Conservation (phyloP, 2,113 vertebrate genomes). For the Saguinus imperator region DNA sequence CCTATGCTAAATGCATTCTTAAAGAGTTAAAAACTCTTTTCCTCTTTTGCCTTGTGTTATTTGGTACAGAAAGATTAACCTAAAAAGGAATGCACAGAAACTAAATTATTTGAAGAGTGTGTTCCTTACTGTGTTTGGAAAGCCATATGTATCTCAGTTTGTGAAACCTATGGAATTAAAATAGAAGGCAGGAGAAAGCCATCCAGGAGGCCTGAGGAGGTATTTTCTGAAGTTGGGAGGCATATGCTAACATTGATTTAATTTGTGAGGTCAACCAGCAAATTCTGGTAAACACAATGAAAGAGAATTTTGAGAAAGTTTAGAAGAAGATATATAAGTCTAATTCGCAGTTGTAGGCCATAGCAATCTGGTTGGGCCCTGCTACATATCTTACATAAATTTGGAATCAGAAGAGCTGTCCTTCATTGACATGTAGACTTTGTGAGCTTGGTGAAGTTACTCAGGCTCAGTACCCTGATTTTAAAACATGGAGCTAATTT, state of each 20-base stretch:
- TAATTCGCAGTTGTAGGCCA: background rate
- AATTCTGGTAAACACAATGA: background rate
- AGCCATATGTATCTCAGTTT: background rate
- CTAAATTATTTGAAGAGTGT: background rate
- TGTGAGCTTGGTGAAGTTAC: background rate
- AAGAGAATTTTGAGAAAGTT: background rate
- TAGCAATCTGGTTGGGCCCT: background rate
- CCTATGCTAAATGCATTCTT: background rate
- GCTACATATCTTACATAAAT: background rate
- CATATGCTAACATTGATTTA: background rate
- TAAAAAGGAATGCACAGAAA: background rate
- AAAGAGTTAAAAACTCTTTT: background rate
- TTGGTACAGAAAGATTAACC: background rate
- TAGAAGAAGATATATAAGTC: background rate
- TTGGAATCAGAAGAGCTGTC: background rate
- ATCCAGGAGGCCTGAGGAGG: no score
- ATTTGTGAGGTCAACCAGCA: background rate
- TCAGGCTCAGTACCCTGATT: background rate
- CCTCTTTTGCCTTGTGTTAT: background rate
- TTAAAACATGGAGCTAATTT: background rate
- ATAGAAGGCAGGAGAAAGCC: background rate
- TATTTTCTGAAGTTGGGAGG: background rate
- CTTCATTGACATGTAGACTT: background rate
- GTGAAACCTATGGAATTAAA: background rate
- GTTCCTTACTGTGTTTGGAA: background rate